phyloP scores from a whole-genome alignment of 37 sponge, comb jelly and placozoan species.

The Oopsacas minuta region DNA sequence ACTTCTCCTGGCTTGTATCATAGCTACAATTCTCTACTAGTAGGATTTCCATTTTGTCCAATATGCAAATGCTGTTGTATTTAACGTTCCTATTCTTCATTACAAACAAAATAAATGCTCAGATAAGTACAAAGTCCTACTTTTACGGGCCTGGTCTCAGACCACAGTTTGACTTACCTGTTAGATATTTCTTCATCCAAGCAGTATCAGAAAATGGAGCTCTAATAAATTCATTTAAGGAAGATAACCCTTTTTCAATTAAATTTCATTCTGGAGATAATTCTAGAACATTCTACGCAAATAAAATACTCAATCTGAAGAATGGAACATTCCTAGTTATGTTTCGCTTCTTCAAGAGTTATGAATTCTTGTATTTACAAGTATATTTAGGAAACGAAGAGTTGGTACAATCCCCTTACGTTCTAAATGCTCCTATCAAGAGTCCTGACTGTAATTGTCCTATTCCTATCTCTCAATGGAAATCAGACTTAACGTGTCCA shows the following conservation, averaged over 20 bases:
- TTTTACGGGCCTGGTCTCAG: neutral
- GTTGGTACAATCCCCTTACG: neutral
- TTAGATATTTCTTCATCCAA: neutral
- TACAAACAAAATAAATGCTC: too few species aligned
- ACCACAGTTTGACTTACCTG: neutral
- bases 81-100: too few species aligned
- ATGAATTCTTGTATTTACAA: neutral
- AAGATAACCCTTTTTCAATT: neutral
- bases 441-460: neutral
- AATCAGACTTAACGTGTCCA: neutral
- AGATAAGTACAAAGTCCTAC: neutral
- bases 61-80: too few species aligned
- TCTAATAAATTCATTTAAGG: neutral
- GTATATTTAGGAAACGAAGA: neutral
- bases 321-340: neutral
- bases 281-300: neutral
- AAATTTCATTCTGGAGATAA: neutral
- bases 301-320: slow-evolving; percentile 5
- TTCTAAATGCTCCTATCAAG: neutral
- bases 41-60: too few species aligned
- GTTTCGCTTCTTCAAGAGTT: neutral
- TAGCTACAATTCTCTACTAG: too few species aligned
- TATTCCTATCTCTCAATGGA: neutral
- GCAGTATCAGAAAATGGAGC: neutral
- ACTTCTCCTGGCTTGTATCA: too few species aligned